Conservation (phyloP, 2,113 vertebrate genomes). For the Lepisosteus osseus region DNA sequence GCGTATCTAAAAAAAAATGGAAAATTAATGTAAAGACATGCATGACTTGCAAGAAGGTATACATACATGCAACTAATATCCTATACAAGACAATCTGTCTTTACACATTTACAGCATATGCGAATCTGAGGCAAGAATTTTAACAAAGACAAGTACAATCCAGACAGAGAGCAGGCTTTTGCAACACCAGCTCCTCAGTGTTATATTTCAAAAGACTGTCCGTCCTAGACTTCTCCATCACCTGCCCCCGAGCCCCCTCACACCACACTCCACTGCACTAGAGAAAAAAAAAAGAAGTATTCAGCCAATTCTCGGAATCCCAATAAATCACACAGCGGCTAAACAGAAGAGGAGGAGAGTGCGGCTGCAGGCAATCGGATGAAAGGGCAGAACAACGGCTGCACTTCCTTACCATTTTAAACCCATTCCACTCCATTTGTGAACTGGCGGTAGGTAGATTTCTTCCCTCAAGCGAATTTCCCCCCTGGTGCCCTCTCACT, state of each 20-base stretch:
- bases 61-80: too few species aligned
- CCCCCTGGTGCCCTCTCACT: slow-evolving; percentile 69
- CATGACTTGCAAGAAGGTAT: too few species aligned
- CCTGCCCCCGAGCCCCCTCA: slow-evolving; percentile 39
- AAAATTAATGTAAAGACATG: too few species aligned
- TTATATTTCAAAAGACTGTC: slow-evolving; percentile 52
- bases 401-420: slow-evolving; percentile 96
- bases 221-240: slow-evolving; percentile 19
- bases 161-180: slow-evolving; percentile 12
- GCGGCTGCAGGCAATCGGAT: slow-evolving; percentile 45
- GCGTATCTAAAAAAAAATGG: too few species aligned
- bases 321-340: too few species aligned
- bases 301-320: slow-evolving; percentile 37
- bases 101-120: too few species aligned
- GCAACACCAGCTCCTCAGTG: slow-evolving; percentile 41
- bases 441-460: slow-evolving; percentile 77
- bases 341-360: background rate
- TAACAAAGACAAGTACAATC: slow-evolving; percentile 35
- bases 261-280: slow-evolving; percentile 38
- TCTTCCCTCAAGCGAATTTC: slow-evolving; percentile 45
- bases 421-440: slow-evolving; percentile 99
- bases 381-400: slow-evolving; percentile 55
- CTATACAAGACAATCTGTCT: too few species aligned
- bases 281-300: slow-evolving; percentile 37
- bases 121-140: slow-evolving; percentile 31